Evolutionary conservation across 1,140 invertebrate genomes (phyloP).

Genomic region (Tetranychus urticae): DNA sequence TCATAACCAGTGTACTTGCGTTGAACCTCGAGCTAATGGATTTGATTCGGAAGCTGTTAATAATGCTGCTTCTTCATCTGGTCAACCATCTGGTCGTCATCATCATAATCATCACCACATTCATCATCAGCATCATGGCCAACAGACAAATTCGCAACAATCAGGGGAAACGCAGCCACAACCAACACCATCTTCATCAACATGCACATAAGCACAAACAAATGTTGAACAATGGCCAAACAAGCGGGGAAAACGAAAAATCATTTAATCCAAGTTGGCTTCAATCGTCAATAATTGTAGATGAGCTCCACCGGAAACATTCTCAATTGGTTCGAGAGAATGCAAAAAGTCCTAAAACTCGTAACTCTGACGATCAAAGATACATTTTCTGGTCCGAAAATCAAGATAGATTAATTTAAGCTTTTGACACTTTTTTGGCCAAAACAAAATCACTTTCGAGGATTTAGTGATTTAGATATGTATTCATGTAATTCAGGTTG

Average conservation of each 20-base stretch:
- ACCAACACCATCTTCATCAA: background rate
- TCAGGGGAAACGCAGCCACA: background rate
- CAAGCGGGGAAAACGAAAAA: background rate
- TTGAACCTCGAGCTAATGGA: background rate
- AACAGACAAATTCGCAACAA: background rate
- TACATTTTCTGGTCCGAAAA: conserved; percentile 1
- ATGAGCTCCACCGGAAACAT: conserved; percentile 7
- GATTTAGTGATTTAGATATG: too few species aligned
- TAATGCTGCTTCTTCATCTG: too few species aligned
- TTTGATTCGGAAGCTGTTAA: too few species aligned
- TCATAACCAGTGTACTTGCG: background rate
- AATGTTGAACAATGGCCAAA: background rate
- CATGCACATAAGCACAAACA: background rate
- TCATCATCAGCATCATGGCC: background rate
- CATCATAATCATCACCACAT: background rate
- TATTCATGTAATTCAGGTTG: too few species aligned
- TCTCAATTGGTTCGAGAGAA: background rate
- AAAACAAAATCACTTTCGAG: too few species aligned
- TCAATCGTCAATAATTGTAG: conserved; percentile 8
- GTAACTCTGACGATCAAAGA: background rate
- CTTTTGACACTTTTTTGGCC: too few species aligned
- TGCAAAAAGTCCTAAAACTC: background rate
- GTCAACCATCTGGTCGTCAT: background rate
- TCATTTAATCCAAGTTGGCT: conserved; percentile 2
- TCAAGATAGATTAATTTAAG: conserved; percentile 1